Conservation (phyloP, 2,113 vertebrate genomes). For the Bubo bubo region DNA sequence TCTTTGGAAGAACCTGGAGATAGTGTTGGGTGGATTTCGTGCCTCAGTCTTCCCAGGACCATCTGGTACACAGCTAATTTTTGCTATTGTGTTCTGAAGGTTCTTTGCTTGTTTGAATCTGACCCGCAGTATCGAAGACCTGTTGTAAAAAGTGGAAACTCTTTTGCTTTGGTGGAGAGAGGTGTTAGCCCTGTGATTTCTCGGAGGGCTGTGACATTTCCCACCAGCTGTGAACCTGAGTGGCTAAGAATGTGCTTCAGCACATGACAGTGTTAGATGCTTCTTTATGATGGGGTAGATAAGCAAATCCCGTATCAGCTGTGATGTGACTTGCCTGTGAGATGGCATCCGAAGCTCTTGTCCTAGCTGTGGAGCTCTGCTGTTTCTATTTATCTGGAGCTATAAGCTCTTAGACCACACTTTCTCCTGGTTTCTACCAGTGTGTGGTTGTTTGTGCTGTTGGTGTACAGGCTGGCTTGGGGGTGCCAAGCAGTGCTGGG, state of each 20-base stretch:
- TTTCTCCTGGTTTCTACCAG: not conserved
- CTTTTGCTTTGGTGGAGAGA: not conserved
- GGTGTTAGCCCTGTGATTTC: not conserved
- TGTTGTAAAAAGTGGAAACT: not conserved
- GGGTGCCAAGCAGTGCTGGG: not conserved
- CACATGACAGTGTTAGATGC: fast-evolving
- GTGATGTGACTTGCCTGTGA: not conserved
- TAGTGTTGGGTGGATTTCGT: not conserved
- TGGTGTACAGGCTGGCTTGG: not conserved
- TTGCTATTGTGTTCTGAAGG: not conserved
- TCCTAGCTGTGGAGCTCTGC: not conserved
- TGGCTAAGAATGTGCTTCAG: not conserved
- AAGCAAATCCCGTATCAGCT: not conserved
- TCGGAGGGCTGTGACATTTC: not conserved
- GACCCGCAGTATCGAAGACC: too few relatives aligned
- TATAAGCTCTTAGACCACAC: not conserved
- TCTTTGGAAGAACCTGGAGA: not conserved
- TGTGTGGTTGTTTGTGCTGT: not conserved
- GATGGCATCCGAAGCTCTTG: not conserved
- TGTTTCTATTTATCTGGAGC: not conserved
- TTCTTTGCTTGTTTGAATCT: not conserved
- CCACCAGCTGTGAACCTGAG: not conserved
- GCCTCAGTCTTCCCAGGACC: not conserved
- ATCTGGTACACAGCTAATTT: not conserved
- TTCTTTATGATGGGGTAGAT: not conserved